phyloP scores from a whole-genome alignment of 2,797 vertebrate species.

The Rachycentron canadum region DNA sequence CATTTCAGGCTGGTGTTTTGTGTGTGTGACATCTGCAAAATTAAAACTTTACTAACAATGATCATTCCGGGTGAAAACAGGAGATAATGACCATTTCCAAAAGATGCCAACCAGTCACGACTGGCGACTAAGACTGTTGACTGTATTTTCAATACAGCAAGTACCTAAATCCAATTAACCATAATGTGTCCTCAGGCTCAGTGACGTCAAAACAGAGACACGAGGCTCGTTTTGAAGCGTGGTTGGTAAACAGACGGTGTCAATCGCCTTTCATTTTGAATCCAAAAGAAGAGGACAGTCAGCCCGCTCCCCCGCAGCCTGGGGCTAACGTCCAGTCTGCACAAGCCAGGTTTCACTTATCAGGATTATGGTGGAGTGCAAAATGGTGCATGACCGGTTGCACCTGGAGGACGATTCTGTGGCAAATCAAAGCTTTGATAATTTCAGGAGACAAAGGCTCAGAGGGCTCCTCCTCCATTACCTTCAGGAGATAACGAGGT shows the following conservation, averaged over 20 bases:
- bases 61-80: background rate
- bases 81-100: slow-evolving; percentile 4
- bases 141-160: slow-evolving; percentile 41
- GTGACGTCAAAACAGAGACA: slow-evolving; percentile 13
- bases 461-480: slow-evolving; percentile 13
- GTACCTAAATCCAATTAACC: slow-evolving; percentile 53
- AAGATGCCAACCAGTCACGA: slow-evolving; percentile 24
- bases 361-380: background rate
- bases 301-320: background rate
- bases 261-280: slow-evolving; percentile 13
- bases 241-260: slow-evolving; percentile 19
- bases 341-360: slow-evolving; percentile 12
- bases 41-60: slow-evolving; percentile 14
- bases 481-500: slow-evolving; percentile 16
- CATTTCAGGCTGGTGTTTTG: slow-evolving; percentile 36
- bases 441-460: slow-evolving; percentile 5
- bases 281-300: slow-evolving; percentile 24
- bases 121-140: slow-evolving; percentile 13
- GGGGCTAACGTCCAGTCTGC: slow-evolving; percentile 16
- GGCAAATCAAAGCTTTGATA: slow-evolving; percentile 40
- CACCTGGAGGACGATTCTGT: slow-evolving; percentile 10
- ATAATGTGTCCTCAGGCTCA: slow-evolving; percentile 29
- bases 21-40: slow-evolving; percentile 8
- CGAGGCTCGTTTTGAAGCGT: slow-evolving; percentile 35
- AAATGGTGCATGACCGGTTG: background rate